Conservation (phyloP, 2,888 invertebrate species). For the Machimus rusticus region DNA sequence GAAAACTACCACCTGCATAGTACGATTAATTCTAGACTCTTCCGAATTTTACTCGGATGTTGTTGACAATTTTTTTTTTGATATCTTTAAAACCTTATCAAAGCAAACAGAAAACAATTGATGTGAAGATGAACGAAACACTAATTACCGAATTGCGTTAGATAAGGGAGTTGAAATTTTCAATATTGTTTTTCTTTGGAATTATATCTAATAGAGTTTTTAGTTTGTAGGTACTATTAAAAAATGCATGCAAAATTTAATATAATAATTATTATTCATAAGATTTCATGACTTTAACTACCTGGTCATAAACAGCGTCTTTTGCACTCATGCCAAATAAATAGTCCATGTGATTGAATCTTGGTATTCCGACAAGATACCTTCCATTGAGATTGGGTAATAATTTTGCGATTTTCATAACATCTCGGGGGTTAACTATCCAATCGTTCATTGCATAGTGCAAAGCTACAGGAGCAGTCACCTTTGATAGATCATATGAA, state of each 20-base stretch:
- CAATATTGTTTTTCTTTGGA: not conserved
- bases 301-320: slow-evolving; percentile 34
- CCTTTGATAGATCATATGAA: slow-evolving; percentile 59
- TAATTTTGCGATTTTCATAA: slow-evolving; percentile 59
- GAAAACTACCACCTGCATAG: too few relatives aligned
- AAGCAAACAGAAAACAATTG: not conserved
- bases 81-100: not conserved
- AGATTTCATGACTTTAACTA: not conserved
- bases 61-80: not conserved
- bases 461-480: slow-evolving; percentile 63
- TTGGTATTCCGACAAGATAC: slow-evolving; percentile 60
- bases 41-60: not conserved
- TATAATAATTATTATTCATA: not conserved
- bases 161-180: not conserved
- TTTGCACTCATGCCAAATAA: slow-evolving; percentile 65
- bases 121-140: not conserved
- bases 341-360: slow-evolving; percentile 70
- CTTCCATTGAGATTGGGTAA: slow-evolving; percentile 63
- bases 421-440: slow-evolving; percentile 65
- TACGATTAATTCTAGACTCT: not conserved
- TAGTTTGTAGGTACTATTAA: not conserved
- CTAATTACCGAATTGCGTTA: not conserved
- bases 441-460: slow-evolving; percentile 65
- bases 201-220: not conserved
- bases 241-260: not conserved